Evolutionary conservation across 2,113 vertebrate species (phyloP).

Genomic region (Neogale vison): DNA sequence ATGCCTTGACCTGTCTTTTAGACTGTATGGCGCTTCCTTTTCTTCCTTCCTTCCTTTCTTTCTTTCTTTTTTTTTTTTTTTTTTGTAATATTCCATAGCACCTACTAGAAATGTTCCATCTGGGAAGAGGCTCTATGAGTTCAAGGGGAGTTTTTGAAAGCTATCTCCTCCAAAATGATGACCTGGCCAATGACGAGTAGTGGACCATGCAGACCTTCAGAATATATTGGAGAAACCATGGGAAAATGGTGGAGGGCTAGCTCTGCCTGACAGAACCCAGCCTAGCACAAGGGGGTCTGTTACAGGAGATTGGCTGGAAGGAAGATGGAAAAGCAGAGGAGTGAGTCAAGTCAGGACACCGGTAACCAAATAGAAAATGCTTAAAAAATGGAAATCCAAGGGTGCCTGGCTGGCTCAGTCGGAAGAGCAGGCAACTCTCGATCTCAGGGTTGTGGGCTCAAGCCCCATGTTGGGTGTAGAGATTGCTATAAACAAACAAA

Average conservation of each 20-base stretch:
- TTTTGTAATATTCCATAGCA: neutral
- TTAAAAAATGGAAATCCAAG: neutral
- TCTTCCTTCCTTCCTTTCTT: neutral
- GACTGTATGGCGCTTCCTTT: neutral
- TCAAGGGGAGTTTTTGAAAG: neutral
- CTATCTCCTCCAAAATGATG: neutral
- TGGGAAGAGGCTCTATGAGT: neutral
- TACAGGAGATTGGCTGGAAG: neutral
- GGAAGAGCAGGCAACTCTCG: neutral
- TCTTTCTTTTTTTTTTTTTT: neutral
- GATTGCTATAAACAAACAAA: neutral
- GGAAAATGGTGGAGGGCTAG: neutral
- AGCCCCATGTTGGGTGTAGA: neutral
- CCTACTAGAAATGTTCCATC: neutral
- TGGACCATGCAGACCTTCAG: neutral
- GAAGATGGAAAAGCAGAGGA: neutral
- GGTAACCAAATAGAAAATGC: neutral
- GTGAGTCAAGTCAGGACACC: neutral
- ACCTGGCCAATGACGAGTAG: neutral
- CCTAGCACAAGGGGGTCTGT: neutral
- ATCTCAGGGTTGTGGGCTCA: neutral
- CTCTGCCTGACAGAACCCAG: neutral
- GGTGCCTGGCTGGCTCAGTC: neutral
- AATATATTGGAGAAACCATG: neutral
- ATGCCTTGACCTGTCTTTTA: neutral